phyloP scores from a whole-genome alignment of 2,888 invertebrate species.

The Cryptosula pallasiana region DNA sequence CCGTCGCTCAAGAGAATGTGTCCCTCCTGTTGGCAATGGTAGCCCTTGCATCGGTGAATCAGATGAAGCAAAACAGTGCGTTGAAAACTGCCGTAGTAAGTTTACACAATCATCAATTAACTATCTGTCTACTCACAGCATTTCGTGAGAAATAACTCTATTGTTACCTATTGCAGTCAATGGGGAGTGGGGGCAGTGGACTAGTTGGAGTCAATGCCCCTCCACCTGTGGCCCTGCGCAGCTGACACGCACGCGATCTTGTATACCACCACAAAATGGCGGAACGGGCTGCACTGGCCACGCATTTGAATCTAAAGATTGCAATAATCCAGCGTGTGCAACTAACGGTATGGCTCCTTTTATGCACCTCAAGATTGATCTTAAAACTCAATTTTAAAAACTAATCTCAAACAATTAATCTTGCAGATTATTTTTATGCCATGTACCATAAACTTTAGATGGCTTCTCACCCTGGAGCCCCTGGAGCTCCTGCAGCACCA shows the following conservation, averaged over 20 bases:
- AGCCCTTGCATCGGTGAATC: neutral
- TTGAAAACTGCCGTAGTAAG: neutral
- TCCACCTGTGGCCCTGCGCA: neutral
- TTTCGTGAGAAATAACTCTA: no score
- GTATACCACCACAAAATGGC: neutral
- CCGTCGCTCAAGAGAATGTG: neutral
- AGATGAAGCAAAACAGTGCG: neutral
- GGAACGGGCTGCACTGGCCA: neutral
- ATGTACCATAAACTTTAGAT: slow-evolving; percentile 10
- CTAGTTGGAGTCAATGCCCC: neutral
- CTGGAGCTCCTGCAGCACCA: slow-evolving; percentile 2
- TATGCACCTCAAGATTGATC: no score
- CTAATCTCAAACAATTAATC: no score
- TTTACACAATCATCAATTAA: no score
- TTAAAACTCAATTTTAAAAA: no score
- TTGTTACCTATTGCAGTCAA: slow-evolving; percentile 4
- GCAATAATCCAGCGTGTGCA: neutral
- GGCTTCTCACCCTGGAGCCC: slow-evolving; percentile 9
- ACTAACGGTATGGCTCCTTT: neutral
- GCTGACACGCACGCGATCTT: neutral
- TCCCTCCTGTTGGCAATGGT: neutral
- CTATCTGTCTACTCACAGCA: no score
- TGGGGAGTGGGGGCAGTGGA: neutral
- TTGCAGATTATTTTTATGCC: no score
- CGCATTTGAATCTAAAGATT: neutral